These are phyloP conservation scores for Dicyrtomina minuta DNA, from an alignment of 2,888 invertebrate genomes.

Conservation along the genomic window DNA sequence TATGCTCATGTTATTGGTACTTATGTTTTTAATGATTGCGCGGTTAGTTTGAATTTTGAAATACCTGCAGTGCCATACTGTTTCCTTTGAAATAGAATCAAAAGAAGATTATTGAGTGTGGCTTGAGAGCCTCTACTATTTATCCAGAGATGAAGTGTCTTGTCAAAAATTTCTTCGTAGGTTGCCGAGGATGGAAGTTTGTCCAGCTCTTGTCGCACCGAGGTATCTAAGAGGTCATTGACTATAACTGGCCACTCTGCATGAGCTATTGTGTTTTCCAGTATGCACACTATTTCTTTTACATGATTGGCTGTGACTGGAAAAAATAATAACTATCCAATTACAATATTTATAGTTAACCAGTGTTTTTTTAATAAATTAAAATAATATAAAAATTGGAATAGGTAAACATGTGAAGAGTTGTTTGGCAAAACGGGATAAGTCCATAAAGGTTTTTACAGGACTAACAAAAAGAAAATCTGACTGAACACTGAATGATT, in stretches of 20 bases:
- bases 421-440: too few relatives aligned
- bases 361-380: background rate
- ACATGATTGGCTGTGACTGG: conserved; percentile 12
- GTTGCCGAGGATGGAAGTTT: conserved; percentile 13
- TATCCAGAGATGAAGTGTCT: conserved; percentile 24
- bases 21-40: too few relatives aligned
- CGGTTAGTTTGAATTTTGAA: too few relatives aligned
- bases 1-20: too few relatives aligned
- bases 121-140: conserved; percentile 11
- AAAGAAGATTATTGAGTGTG: conserved; percentile 20
- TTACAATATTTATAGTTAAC: background rate
- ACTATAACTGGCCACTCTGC: conserved; percentile 16
- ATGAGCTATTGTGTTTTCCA: conserved; percentile 10
- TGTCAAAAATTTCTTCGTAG: conserved; percentile 16
- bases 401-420: too few relatives aligned
- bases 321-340: too few relatives aligned
- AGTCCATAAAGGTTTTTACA: too few relatives aligned
- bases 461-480: too few relatives aligned
- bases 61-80: conserved; percentile 27
- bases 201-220: background rate
- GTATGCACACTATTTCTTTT: background rate
- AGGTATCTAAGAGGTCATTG: background rate
- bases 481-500: too few relatives aligned
- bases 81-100: background rate
- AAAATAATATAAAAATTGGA: too few relatives aligned